These are phyloP conservation scores for Equus quagga DNA, from an alignment of 2,113 vertebrate genomes.

Conservation along the genomic window DNA sequence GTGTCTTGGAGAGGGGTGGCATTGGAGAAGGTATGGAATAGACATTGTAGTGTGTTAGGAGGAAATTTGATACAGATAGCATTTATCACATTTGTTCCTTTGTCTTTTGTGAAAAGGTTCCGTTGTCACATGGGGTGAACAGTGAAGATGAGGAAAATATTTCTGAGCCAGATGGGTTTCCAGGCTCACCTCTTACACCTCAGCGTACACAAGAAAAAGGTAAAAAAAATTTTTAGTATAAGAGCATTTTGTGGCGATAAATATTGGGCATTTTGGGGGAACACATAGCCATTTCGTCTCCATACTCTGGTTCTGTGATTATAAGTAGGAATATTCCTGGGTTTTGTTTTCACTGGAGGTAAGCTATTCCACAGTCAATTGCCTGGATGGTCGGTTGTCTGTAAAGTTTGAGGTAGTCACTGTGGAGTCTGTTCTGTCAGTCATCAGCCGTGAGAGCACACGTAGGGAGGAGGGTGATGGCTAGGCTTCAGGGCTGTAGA, in stretches of 20 bases:
- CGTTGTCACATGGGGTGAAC: neutral
- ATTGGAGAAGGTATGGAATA: neutral
- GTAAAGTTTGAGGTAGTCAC: neutral
- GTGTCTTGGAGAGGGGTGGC: neutral
- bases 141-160: slow-evolving; percentile 55
- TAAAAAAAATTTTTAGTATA: slow-evolving; percentile 66
- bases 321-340: neutral
- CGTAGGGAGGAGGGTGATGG: accelerated
- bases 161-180: slow-evolving; percentile 61
- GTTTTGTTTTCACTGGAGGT: neutral
- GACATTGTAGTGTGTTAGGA: neutral
- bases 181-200: slow-evolving; percentile 4
- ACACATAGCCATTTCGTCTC: neutral
- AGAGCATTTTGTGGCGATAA: neutral
- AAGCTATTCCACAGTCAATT: neutral
- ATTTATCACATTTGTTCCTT: neutral
- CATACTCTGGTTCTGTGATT: neutral
- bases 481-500: neutral
- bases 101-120: slow-evolving; percentile 63
- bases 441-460: neutral
- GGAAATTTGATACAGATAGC: neutral
- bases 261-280: neutral
- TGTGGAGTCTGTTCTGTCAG: neutral
- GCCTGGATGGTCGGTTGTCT: neutral
- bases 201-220: slow-evolving; percentile 68